These are phyloP conservation scores for Drosophila teissieri DNA, from an alignment of 1,140 invertebrate genomes.

Conservation along the genomic window DNA sequence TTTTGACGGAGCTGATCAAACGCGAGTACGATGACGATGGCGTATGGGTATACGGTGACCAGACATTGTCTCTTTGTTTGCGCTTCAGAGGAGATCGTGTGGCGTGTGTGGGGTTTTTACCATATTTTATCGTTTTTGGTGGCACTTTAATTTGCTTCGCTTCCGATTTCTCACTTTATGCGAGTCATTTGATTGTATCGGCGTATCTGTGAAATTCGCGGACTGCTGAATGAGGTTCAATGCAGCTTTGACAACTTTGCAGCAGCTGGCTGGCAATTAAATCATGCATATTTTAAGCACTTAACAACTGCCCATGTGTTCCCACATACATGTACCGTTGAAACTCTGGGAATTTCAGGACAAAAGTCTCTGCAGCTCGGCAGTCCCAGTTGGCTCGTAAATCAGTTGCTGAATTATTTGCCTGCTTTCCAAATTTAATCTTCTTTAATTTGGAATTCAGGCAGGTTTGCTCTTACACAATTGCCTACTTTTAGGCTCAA, in stretches of 20 bases:
- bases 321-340: constrained; percentile 7
- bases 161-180: constrained; percentile 69
- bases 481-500: constrained; percentile 55
- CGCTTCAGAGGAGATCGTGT: constrained; percentile 39
- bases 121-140: constrained; percentile 46
- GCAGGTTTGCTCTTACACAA: constrained; percentile 14
- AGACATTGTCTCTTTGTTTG: constrained; percentile 56
- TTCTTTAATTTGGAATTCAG: constrained; percentile 43
- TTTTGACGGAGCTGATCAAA: constrained; percentile 37
- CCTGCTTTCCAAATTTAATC: constrained; percentile 21
- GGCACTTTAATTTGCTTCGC: constrained; percentile 70
- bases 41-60: constrained; percentile 14
- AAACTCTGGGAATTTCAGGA: constrained; percentile 7
- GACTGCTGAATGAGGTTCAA: constrained; percentile 21
- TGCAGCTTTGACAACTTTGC: constrained; percentile 15
- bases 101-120: constrained; percentile 42
- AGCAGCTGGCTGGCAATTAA: constrained; percentile 46
- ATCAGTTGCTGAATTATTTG: constrained; percentile 33
- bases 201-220: constrained; percentile 43
- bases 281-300: constrained; percentile 57
- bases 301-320: constrained; percentile 52
- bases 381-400: constrained; percentile 46
- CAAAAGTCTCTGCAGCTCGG: constrained; percentile 13
- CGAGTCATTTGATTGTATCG: constrained; percentile 73
- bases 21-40: constrained; percentile 13